Evolutionary conservation across 1,140 invertebrate species (phyloP).

Genomic region (Lucilia sericata): DNA sequence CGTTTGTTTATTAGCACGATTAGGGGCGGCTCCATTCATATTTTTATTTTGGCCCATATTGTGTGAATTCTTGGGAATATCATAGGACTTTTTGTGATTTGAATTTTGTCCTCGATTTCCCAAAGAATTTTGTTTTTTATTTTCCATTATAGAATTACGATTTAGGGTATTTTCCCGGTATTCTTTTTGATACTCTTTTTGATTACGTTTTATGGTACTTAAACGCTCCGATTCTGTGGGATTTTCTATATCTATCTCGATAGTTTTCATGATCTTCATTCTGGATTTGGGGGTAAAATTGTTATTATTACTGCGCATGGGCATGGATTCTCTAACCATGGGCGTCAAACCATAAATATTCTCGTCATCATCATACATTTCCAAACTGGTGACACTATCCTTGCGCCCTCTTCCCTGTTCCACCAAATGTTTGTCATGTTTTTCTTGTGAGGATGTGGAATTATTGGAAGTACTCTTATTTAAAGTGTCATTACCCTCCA

Average conservation of each 20-base stretch:
- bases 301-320: slow-evolving; percentile 51
- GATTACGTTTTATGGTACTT: slow-evolving; percentile 59
- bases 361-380: slow-evolving; percentile 61
- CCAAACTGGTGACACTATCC: slow-evolving; percentile 63
- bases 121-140: slow-evolving; percentile 40
- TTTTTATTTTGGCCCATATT: not conserved
- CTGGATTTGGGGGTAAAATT: slow-evolving; percentile 63
- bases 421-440: slow-evolving; percentile 46
- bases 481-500: slow-evolving; percentile 50
- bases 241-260: slow-evolving; percentile 65
- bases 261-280: slow-evolving; percentile 67
- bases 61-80: not conserved
- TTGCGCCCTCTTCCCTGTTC: slow-evolving; percentile 51
- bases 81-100: not conserved
- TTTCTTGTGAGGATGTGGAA: slow-evolving; percentile 62
- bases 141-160: slow-evolving; percentile 37
- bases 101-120: slow-evolving; percentile 31
- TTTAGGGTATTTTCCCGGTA: slow-evolving; percentile 44
- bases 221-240: slow-evolving; percentile 59
- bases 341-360: slow-evolving; percentile 64
- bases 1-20: not conserved
- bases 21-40: slow-evolving; percentile 16
- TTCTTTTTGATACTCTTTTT: slow-evolving; percentile 53
- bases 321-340: slow-evolving; percentile 50
- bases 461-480: slow-evolving; percentile 59